Evolutionary conservation across 2,888 invertebrate species (phyloP), one percentile per base, ranked within the genome.

Genomic region (Lasioglossum villosulum): DNA sequence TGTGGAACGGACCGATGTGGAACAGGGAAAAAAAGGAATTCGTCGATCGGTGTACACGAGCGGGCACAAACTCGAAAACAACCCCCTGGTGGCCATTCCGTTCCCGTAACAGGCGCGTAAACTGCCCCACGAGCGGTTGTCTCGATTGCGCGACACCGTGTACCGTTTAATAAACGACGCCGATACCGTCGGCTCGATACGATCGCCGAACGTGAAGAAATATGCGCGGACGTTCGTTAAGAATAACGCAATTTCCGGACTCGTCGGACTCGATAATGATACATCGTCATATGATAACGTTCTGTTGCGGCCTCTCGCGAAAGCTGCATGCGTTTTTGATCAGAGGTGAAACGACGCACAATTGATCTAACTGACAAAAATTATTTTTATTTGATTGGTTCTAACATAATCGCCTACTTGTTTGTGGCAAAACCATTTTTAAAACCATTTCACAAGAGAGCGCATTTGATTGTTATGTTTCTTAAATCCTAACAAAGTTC

Each of bases 261-360:
- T 78, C 82, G 87, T 82, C 77, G 88, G 88, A 91, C 23, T 4
- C 30, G 88, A 91, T 92, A 93, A 94, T 93, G 92, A 93, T 89
- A 89, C 86, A 92, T 91, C 84, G 91, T 73, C 82, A 90, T 88
- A 90, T 90, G 93, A 93, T 93, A 92, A 91, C 92, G 90, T 93
- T 93, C 91, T 91, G 89, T 90, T 92, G 90, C 88, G 89, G 86
- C 86, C 86, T 83, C 86, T 5, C 74, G 82, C 79, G 86, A 78
- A 82, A 78, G 23, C 23, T 68, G 80, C 75, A 48, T 81, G 72
- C 75, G 82, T 63, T 19, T 76, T 70, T 63, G 75, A 80, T 66
- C 37, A 71, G 83, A 66, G 83, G 76, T 75, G 79, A 78, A 70
- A 30, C 42, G 68, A 12, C 37, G 56, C 48, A 19, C 4, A 19